These are phyloP conservation scores for Diarsia rubi DNA, from an alignment of 2,888 invertebrate species.

Conservation along the genomic window DNA sequence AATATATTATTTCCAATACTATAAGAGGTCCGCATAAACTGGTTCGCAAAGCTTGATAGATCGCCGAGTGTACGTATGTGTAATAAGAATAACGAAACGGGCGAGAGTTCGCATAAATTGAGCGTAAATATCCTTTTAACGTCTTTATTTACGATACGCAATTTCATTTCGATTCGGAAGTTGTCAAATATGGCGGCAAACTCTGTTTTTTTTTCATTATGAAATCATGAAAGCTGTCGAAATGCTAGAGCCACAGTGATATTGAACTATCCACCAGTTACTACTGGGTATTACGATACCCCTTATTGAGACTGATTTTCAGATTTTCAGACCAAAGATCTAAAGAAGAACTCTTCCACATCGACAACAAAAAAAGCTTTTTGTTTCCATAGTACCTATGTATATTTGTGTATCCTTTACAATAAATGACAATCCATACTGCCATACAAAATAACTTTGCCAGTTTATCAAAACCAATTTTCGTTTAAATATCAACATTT, in stretches of 20 bases:
- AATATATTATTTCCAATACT: no score
- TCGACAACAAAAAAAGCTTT: background rate
- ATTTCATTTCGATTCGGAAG: slow-evolving; percentile 46
- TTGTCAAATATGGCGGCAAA: slow-evolving; percentile 27
- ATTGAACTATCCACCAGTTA: background rate
- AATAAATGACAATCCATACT: slow-evolving; percentile 1
- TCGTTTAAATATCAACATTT: slow-evolving; percentile 21
- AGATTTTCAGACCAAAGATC: background rate
- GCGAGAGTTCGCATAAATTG: slow-evolving; percentile 49
- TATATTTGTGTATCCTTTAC: no score
- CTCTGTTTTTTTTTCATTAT: background rate
- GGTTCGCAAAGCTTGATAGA: no score
- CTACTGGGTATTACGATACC: background rate
- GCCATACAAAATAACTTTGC: slow-evolving; percentile 16
- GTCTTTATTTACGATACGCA: slow-evolving; percentile 57
- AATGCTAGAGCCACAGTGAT: background rate
- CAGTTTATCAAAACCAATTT: background rate
- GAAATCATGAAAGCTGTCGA: background rate
- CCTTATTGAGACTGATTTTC: background rate
- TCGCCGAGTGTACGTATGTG: slow-evolving; percentile 1
- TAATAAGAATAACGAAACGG: slow-evolving; percentile 35
- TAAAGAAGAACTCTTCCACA: background rate
- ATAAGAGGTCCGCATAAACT: no score
- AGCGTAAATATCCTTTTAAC: slow-evolving; percentile 51
- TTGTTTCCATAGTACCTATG: no score